Evolutionary conservation across 2,888 invertebrate species (phyloP).

Genomic region (Drosophila stalkeri): DNA sequence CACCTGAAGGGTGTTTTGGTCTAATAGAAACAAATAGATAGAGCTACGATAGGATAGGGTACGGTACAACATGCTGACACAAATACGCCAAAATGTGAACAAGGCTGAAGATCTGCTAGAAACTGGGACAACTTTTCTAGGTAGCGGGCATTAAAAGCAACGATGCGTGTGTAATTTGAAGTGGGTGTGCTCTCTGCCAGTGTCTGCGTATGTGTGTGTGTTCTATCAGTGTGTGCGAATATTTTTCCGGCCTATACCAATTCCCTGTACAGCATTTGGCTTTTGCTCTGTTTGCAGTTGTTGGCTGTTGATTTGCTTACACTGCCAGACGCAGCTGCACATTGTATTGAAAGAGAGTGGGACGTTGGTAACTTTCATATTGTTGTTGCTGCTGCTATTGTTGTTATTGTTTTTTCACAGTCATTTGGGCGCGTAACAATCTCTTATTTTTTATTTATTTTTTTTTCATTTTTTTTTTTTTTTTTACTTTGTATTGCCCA

Average conservation of each 20-base stretch:
- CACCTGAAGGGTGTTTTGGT: neutral
- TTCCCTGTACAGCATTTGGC: slow-evolving; percentile 72
- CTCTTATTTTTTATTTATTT: slow-evolving; percentile 32
- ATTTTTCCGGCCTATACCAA: slow-evolving; percentile 49
- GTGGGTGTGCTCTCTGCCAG: slow-evolving; percentile 17
- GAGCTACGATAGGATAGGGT: slow-evolving; percentile 20
- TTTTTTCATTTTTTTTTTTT: slow-evolving; percentile 14
- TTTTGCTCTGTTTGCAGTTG: slow-evolving; percentile 62
- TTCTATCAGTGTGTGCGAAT: slow-evolving; percentile 15
- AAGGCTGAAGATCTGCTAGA: slow-evolving; percentile 45
- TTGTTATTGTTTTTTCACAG: slow-evolving; percentile 58
- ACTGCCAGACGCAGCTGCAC: slow-evolving; percentile 67
- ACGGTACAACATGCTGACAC: slow-evolving; percentile 32
- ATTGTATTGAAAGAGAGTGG: slow-evolving; percentile 34
- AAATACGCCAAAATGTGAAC: slow-evolving; percentile 52
- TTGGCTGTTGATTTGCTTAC: slow-evolving; percentile 72
- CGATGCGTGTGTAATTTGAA: slow-evolving; percentile 61
- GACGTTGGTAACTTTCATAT: slow-evolving; percentile 25
- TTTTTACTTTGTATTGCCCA: slow-evolving; percentile 52
- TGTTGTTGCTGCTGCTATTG: slow-evolving; percentile 21
- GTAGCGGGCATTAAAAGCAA: slow-evolving; percentile 66
- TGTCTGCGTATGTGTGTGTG: slow-evolving; percentile 13
- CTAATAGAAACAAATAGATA: slow-evolving; percentile 45
- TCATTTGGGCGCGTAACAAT: slow-evolving; percentile 69
- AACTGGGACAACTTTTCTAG: slow-evolving; percentile 57